These are phyloP conservation scores for Oligia latruncula DNA, from an alignment of 2,888 invertebrate genomes.

Conservation along the genomic window DNA sequence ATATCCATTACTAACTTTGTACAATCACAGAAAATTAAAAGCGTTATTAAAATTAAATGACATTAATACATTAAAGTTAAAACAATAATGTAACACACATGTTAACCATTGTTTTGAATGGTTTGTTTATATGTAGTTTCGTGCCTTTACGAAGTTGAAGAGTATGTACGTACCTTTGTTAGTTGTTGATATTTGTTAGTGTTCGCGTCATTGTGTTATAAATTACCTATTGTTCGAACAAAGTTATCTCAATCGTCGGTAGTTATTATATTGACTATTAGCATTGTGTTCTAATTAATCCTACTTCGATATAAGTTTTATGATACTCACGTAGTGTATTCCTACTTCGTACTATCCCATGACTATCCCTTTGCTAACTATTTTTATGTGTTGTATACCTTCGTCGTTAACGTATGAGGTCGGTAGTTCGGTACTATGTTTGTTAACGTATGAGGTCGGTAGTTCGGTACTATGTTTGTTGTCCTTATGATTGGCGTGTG, in stretches of 20 bases:
- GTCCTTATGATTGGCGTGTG: slow-evolving; percentile 51
- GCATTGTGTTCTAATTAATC: slow-evolving; percentile 41
- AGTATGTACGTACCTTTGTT: slow-evolving; percentile 65
- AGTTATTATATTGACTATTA: slow-evolving; percentile 37
- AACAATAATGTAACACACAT: slow-evolving; percentile 50
- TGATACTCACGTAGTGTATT: slow-evolving; percentile 52
- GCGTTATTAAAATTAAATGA: slow-evolving; percentile 27
- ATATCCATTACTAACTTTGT: slow-evolving; percentile 19
- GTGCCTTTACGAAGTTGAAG: slow-evolving; percentile 77
- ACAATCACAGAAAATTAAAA: slow-evolving; percentile 12
- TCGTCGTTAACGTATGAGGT: slow-evolving; percentile 18
- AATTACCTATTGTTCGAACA: slow-evolving; percentile 18
- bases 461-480: slow-evolving; percentile 41
- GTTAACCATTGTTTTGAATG: slow-evolving; percentile 74
- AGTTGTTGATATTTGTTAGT: slow-evolving; percentile 68
- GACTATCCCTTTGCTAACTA: slow-evolving; percentile 45
- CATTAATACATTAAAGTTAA: slow-evolving; percentile 41
- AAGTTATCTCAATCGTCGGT: slow-evolving; percentile 41
- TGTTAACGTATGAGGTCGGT: slow-evolving; percentile 25
- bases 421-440: slow-evolving; percentile 38
- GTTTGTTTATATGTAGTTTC: slow-evolving; percentile 73
- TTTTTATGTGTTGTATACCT: slow-evolving; percentile 54
- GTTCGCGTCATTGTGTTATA: slow-evolving; percentile 49
- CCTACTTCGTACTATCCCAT: slow-evolving; percentile 41
- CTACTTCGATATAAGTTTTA: slow-evolving; percentile 59